Evolutionary conservation across 2,888 invertebrate species (phyloP), one percentile per base, ranked within the genome.

Genomic region (Fissipunctia ypsillon): DNA sequence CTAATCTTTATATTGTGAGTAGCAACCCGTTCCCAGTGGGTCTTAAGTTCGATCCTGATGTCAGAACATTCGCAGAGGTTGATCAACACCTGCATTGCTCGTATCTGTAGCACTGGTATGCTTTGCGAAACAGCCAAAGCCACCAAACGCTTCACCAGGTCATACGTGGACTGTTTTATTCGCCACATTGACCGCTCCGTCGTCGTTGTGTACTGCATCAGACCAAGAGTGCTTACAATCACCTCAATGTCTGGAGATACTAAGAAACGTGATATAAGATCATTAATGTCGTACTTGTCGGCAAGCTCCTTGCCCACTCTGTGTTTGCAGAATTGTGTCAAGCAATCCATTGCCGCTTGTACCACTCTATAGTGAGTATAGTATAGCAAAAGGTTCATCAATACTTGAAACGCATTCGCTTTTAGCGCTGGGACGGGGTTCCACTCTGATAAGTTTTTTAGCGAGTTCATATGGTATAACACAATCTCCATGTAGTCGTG

Each of bases 1-100:
- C 93, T 88, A 12, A 96, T 91, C 2, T 72, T 88, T 3, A 94
- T 89, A 7, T 80, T 85, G 1, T n/a, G n/a, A n/a, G 0, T 25
- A 0, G 95, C 81, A 14, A 90, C 90, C 3, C 61, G 76, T 79
- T 91, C 90, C 92, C 93, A 94, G 54, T 92, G 78, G 0, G 41
- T 64, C 72, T 92, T 93, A 84, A 96, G 80, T 66, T 94, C 90
- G 43, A 92, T 63, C 52, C 95, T 88, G 3, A 95, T 90, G 70
- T 96, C 96, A 0, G 95, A 94, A 78, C 92, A 93, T 64, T 96
- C 96, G 88, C 95, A 94, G 0, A 96, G 84, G 80, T 96, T 96
- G 9, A 95, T 93, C 48, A 96, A 76, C 0, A 94, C 92, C 74
- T 95, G 95, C 90, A 96, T 91, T 3, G 90, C 85, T 25, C 90